phyloP scores from a whole-genome alignment of 2,113 vertebrate genomes.

The Maccullochella peelii region DNA sequence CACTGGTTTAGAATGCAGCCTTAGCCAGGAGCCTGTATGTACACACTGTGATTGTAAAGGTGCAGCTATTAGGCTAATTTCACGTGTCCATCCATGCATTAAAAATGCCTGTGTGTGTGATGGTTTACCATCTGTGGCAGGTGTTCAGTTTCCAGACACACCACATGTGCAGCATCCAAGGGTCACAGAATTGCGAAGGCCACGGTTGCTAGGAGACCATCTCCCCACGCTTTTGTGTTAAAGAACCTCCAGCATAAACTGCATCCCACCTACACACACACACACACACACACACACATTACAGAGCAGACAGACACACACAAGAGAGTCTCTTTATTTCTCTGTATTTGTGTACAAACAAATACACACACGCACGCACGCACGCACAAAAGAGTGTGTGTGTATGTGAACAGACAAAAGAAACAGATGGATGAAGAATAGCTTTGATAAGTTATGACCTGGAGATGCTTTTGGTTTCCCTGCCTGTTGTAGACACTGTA shows the following conservation, averaged over 20 bases:
- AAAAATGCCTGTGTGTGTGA: background rate
- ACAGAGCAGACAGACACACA: background rate
- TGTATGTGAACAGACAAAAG: background rate
- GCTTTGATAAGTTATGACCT: background rate
- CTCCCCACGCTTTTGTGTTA: constrained; percentile 59
- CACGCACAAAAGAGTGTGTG: background rate
- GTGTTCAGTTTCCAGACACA: constrained; percentile 20
- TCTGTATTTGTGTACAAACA: no score
- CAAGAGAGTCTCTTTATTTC: background rate
- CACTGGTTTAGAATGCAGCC: background rate
- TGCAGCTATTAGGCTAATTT: background rate
- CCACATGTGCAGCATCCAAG: constrained; percentile 57
- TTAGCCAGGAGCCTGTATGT: background rate
- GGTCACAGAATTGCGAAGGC: constrained; percentile 66
- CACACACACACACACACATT: background rate
- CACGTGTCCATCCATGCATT: background rate
- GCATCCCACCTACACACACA: constrained; percentile 25
- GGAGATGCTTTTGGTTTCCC: background rate
- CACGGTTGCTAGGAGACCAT: constrained; percentile 76
- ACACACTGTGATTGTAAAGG: background rate
- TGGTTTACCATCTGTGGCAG: constrained; percentile 11
- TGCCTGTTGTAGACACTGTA: background rate
- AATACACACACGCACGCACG: background rate
- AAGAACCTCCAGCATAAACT: constrained; percentile 32
- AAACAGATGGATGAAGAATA: constrained; percentile 2